These are phyloP conservation scores for Pachymerium ferrugineum DNA, from an alignment of 2,888 invertebrate species.

Conservation along the genomic window DNA sequence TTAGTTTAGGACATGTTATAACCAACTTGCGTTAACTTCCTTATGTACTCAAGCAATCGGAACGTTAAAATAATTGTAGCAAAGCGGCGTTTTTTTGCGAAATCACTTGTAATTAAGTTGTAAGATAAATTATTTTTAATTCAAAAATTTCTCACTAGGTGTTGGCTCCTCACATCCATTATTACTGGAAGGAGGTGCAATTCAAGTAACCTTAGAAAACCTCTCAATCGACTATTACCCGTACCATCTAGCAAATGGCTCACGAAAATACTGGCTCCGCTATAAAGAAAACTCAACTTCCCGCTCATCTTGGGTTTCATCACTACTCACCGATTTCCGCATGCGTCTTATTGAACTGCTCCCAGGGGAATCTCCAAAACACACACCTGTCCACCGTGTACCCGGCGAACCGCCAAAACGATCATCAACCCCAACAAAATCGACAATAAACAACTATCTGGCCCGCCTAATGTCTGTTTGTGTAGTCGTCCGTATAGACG, in stretches of 20 bases:
- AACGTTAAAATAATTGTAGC: no score
- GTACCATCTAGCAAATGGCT: slow-evolving; percentile 82
- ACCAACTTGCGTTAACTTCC: no score
- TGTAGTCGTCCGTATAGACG: slow-evolving; percentile 79
- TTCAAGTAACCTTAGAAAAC: slow-evolving; percentile 82
- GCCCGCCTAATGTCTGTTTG: slow-evolving; percentile 77
- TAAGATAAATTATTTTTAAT: not conserved
- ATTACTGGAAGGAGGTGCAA: slow-evolving; percentile 75
- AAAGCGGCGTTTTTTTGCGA: no score
- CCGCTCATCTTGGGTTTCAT: slow-evolving; percentile 79
- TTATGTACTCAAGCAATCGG: no score
- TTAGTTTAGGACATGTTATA: no score
- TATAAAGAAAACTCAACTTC: slow-evolving; percentile 65
- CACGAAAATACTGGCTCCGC: slow-evolving; percentile 83
- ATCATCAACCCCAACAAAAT: slow-evolving; percentile 18
- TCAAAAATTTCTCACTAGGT: not conserved
- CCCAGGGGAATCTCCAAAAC: slow-evolving; percentile 29
- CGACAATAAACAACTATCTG: slow-evolving; percentile 30
- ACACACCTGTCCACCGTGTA: slow-evolving; percentile 33
- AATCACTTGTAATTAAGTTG: no score
- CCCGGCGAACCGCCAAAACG: not conserved
- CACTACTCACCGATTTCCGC: slow-evolving; percentile 73
- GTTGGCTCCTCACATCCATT: slow-evolving; percentile 45
- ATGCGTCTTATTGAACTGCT: slow-evolving; percentile 64
- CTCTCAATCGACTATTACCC: slow-evolving; percentile 82